Conservation (phyloP, 2,888 invertebrate species). For the Geophilus truncorum region DNA sequence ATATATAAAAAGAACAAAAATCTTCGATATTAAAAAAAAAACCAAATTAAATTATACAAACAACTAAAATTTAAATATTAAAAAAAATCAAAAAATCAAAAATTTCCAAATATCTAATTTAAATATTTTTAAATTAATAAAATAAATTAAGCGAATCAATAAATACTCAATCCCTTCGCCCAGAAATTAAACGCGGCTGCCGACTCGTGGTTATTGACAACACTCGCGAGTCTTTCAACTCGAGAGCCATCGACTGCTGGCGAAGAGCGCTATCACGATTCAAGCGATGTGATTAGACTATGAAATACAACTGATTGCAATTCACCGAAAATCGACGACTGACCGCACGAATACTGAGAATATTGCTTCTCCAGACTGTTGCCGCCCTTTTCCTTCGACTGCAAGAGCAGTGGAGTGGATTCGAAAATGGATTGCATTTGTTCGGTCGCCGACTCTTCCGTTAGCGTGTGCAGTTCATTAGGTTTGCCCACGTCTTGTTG, state of each 20-base stretch:
- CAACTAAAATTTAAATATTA: no score
- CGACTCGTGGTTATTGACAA: not conserved
- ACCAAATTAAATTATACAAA: no score
- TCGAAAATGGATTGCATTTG: not conserved
- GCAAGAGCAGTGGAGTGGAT: not conserved
- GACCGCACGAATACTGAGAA: constrained; percentile 55
- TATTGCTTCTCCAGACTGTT: constrained; percentile 38
- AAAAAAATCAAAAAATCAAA: not conserved
- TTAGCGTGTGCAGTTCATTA: not conserved
- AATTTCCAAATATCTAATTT: not conserved
- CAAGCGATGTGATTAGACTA: constrained; percentile 57
- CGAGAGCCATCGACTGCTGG: no score
- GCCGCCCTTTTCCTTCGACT: constrained; percentile 23
- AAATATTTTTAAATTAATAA: not conserved
- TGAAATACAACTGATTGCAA: constrained; percentile 58
- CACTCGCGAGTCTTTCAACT: no score
- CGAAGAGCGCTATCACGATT: constrained; percentile 48
- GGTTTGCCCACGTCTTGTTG: not conserved
- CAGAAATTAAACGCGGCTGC: not conserved
- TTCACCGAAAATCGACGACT: constrained; percentile 62
- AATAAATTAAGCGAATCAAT: not conserved
- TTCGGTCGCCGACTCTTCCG: not conserved
- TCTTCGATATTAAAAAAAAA: no score
- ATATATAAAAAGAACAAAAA: no score
- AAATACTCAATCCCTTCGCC: not conserved